Evolutionary conservation across 2,113 vertebrate species (phyloP).

Genomic region (Seriola quinqueradiata): DNA sequence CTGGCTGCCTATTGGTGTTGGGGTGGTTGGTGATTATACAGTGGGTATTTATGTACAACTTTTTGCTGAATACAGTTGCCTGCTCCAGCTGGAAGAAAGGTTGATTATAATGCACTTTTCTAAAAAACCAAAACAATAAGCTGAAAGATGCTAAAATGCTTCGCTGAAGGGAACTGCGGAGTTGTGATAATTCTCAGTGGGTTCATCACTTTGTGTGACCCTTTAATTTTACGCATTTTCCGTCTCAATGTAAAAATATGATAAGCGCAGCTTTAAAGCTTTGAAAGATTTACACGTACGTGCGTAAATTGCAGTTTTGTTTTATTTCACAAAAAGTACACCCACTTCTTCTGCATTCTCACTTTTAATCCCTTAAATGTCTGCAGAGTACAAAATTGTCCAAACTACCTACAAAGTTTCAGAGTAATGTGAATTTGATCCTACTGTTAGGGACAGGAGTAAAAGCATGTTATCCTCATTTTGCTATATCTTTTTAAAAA

Average conservation of each 20-base stretch:
- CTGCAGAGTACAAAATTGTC: background rate
- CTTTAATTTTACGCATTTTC: no score
- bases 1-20: no score
- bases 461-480: constrained; percentile 36
- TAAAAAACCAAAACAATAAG: background rate
- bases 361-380: background rate
- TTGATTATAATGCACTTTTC: no score
- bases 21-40: no score
- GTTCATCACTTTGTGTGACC: no score
- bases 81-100: no score
- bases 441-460: constrained; percentile 18
- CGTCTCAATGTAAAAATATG: no score
- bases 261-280: background rate
- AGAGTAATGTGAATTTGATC: constrained; percentile 28
- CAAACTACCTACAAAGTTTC: background rate
- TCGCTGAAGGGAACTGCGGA: background rate
- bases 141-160: background rate
- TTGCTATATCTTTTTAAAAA: constrained; percentile 19
- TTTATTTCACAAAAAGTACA: background rate
- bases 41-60: no score
- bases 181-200: no score
- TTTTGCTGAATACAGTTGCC: no score
- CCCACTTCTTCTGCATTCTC: no score
- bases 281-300: background rate
- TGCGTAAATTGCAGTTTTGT: background rate